Evolutionary conservation across 2,113 vertebrate genomes (phyloP).

Genomic region (Blennius ocellaris): DNA sequence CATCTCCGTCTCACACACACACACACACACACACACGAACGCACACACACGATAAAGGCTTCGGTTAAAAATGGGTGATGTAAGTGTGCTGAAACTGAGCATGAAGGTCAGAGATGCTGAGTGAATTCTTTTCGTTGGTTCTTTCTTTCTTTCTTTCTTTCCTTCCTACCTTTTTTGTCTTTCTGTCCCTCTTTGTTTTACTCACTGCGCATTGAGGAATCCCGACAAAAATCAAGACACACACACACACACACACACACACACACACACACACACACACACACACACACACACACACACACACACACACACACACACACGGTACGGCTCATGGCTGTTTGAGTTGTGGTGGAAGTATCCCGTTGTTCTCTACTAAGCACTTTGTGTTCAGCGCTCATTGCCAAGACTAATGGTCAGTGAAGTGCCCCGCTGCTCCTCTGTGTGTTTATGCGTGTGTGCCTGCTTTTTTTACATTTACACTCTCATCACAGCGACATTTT

Average conservation of each 20-base stretch:
- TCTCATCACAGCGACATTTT: constrained; percentile 5
- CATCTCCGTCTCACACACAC: constrained; percentile 18
- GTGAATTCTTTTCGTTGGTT: constrained; percentile 26
- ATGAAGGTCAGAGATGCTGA: constrained; percentile 69
- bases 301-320: neutral
- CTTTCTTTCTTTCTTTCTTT: constrained; percentile 7
- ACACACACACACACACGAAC: constrained; percentile 7
- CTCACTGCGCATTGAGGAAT: constrained; percentile 11
- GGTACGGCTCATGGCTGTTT: constrained; percentile 56
- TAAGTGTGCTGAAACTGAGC: constrained; percentile 70
- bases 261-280: neutral
- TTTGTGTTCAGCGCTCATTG: constrained; percentile 64
- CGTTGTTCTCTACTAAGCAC: constrained; percentile 75
- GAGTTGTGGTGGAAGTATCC: constrained; percentile 60
- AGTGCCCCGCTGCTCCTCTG: constrained; percentile 48
- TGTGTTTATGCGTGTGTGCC: constrained; percentile 13
- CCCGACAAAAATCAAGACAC: neutral
- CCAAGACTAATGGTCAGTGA: constrained; percentile 72
- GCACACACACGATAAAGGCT: constrained; percentile 40
- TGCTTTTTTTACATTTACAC: constrained; percentile 32
- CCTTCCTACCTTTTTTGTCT: too few species aligned
- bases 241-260: neutral
- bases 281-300: constrained; percentile 6
- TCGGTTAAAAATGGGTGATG: constrained; percentile 63
- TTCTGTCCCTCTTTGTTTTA: constrained; percentile 11